Evolutionary conservation across 2,888 invertebrate species (phyloP).

Genomic region (Hydriomena furcata): DNA sequence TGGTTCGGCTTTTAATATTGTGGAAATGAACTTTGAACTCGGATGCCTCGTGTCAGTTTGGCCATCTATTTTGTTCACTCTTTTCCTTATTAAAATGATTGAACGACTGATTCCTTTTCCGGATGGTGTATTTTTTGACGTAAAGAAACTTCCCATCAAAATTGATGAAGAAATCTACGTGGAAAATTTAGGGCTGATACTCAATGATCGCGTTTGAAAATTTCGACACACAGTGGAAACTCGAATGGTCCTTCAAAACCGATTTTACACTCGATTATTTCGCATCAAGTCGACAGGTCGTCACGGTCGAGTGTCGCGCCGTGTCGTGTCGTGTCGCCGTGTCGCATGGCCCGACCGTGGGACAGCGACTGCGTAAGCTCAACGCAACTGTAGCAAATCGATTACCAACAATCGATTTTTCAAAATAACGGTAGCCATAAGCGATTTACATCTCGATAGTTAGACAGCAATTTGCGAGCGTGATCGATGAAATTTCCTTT

Average conservation of each 20-base stretch:
- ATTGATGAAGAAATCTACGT: too few species aligned
- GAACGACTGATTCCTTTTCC: too few species aligned
- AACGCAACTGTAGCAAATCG: constrained; percentile 77
- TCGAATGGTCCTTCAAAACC: constrained; percentile 60
- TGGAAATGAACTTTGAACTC: constrained; percentile 13
- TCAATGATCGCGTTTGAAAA: constrained; percentile 32
- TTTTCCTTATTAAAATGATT: too few species aligned
- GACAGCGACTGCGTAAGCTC: constrained; percentile 70
- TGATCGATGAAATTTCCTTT: constrained; percentile 79
- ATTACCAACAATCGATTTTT: constrained; percentile 78
- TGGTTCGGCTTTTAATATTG: constrained; percentile 17
- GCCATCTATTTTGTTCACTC: neutral
- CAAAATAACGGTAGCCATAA: constrained; percentile 77
- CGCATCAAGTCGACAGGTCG: constrained; percentile 54
- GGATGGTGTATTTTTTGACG: too few species aligned
- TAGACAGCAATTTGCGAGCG: constrained; percentile 77
- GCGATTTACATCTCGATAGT: constrained; percentile 79
- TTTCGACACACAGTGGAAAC: constrained; percentile 58
- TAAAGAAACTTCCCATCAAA: too few species aligned
- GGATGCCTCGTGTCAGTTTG: neutral
- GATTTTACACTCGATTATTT: constrained; percentile 69
- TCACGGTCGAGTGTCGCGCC: constrained; percentile 47
- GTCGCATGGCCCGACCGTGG: constrained; percentile 64
- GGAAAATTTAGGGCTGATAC: neutral
- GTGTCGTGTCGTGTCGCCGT: constrained; percentile 34